Evolutionary conservation across 2,888 invertebrate species (phyloP), one percentile per base, ranked within the genome.

Genomic region (Aromia moschata): DNA sequence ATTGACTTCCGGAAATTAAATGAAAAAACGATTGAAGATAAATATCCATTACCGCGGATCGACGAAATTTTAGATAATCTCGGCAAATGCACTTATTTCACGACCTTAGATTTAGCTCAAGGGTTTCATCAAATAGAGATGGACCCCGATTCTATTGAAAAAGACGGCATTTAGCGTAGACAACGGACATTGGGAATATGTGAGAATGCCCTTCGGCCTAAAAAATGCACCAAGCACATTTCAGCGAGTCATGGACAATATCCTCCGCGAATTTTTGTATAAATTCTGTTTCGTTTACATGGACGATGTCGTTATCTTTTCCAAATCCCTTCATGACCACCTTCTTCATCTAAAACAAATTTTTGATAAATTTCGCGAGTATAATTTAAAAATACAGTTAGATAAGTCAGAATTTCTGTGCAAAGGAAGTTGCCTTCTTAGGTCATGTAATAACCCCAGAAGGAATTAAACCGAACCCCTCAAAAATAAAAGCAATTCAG

Each of bases 401-500:
- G 60, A 66, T 20, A 64, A 25, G 25, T 25, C 25, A 7, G 25
- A 25, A 25, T 25, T 25, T 25, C 7, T 25, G 7, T 25, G 25
- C 7, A 25, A 25, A 25, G n/a, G 25, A 25, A 7, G 25, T 25
- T 25, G 25, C 25, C 3, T 25, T 25, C 7, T 25, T 25, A 25
- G 25, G 25, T 3, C 25, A 25, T 25, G 7, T 25, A 3, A 25
- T 25, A 25, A 66, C 41, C 56, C 56, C 5, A 25, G 7, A 25
- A 25, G 25, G 25, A 5, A 25, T 25, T 5, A 25, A 7, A 25
- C 25, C 25, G 7, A 25, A 77, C 46, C 74, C 75, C 0, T 63
- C 66, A 0, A 77, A 78, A 65, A 71, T 73, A 2, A 38, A 62
- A 30, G 67, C 68, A 0, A 70, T 72, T 1, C 14, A 60, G 57